phyloP scores from a whole-genome alignment of 2,888 invertebrate species.

The Dorcus hopei region DNA sequence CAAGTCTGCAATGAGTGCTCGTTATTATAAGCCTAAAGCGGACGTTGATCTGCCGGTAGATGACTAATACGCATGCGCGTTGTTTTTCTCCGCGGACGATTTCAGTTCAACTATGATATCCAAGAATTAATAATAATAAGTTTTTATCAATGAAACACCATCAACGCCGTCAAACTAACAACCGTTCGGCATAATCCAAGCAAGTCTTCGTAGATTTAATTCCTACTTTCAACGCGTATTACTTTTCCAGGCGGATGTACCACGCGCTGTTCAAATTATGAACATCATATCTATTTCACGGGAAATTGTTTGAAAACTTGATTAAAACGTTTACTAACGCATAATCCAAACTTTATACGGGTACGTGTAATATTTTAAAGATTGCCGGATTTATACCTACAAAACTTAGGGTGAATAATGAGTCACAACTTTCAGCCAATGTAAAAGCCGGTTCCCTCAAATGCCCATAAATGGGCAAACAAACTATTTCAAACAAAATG shows the following conservation, averaged over 20 bases:
- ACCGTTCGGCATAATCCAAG: neutral
- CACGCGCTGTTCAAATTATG: constrained; percentile 35
- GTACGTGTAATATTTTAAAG: too few relatives aligned
- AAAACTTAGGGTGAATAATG: constrained; percentile 18
- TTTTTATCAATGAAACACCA: constrained; percentile 7
- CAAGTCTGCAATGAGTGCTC: constrained; percentile 43
- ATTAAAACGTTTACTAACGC: neutral
- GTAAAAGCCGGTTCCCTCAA: constrained; percentile 54
- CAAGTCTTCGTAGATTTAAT: neutral
- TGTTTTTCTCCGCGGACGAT: constrained; percentile 16
- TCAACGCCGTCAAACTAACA: neutral
- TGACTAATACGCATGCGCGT: constrained; percentile 40
- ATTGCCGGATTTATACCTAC: neutral
- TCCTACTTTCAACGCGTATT: constrained; percentile 16
- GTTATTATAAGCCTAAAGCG: constrained; percentile 43
- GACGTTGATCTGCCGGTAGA: constrained; percentile 49
- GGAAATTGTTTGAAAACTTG: too few relatives aligned
- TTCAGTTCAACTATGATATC: neutral
- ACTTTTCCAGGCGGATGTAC: constrained; percentile 31
- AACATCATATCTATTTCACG: constrained; percentile 10
- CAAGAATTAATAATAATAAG: constrained; percentile 15
- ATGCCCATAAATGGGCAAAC: constrained; percentile 64
- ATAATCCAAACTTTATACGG: neutral
- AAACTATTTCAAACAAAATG: constrained; percentile 39
- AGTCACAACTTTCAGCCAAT: constrained; percentile 53